Conservation (phyloP, 2,113 vertebrate species). For the Illadopsis cleaveri region DNA sequence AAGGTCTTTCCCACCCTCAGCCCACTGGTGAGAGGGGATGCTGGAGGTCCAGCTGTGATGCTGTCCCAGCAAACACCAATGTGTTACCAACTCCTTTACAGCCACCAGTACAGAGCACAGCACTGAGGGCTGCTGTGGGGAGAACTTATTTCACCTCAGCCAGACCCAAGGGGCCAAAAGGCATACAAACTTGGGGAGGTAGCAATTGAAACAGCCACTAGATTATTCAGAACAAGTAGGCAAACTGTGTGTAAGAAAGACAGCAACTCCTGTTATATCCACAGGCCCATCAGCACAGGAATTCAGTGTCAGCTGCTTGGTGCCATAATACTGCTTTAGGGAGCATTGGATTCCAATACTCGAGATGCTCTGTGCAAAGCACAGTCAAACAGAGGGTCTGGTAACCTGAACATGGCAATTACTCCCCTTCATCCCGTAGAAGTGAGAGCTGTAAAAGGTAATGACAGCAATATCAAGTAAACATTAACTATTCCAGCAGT, state of each 20-base stretch:
- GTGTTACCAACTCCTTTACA: not conserved
- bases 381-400: not conserved
- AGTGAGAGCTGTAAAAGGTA: constrained; percentile 33
- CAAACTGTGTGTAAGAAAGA: not conserved
- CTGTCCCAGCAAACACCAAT: not conserved
- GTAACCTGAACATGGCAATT: not conserved
- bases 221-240: not conserved
- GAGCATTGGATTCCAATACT: not conserved
- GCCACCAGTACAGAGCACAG: not conserved
- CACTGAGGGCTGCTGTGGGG: not conserved
- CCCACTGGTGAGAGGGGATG: not conserved
- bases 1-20: not conserved
- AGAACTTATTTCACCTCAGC: not conserved
- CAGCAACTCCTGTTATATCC: not conserved
- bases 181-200: not conserved
- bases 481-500: constrained; percentile 17
- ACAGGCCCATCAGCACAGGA: not conserved
- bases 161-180: not conserved
- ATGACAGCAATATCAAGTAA: constrained; percentile 24
- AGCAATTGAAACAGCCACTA: not conserved
- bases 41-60: not conserved
- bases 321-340: not conserved
- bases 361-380: not conserved
- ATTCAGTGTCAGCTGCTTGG: not conserved
- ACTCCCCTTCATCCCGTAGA: not conserved